Percentiles rank a stretch among this genome's conserved stretches.
phyloP scores from a whole-genome alignment of 2,888 invertebrate species.

The Therioaphis trifolii region DNA sequence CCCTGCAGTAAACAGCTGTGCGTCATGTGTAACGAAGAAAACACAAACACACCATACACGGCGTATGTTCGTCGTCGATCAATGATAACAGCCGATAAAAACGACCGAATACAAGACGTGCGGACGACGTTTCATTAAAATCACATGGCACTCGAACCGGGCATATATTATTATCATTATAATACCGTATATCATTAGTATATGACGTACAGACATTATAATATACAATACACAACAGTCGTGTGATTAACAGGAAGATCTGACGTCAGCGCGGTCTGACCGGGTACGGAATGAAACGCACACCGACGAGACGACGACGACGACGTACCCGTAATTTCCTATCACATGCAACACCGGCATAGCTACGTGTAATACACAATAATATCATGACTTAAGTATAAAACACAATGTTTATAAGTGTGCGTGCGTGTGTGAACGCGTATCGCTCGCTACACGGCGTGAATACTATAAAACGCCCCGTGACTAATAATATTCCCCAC shows the following conservation, averaged over 20 bases:
- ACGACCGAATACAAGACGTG: background rate
- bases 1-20: conserved; percentile 25
- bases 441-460: background rate
- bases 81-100: background rate
- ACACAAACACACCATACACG: background rate
- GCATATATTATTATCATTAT: too few relatives aligned
- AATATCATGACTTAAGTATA: background rate
- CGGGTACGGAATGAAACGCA: too few relatives aligned
- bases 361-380: background rate
- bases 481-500: conserved; percentile 28
- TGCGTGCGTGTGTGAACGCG: background rate
- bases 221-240: too few relatives aligned
- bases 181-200: too few relatives aligned
- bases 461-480: conserved; percentile 20
- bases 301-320: background rate
- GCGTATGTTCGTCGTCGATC: background rate
- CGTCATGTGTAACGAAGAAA: conserved; percentile 21
- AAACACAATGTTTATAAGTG: background rate
- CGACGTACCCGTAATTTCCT: too few relatives aligned
- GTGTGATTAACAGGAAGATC: background rate
- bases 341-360: background rate
- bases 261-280: too few relatives aligned
- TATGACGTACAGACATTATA: too few relatives aligned
- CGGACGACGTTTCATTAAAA: conserved; percentile 8
- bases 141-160: background rate